Base-by-base conservation (phyloP, 2,113 vertebrate genomes). In the Ascaphus truei region DNA sequence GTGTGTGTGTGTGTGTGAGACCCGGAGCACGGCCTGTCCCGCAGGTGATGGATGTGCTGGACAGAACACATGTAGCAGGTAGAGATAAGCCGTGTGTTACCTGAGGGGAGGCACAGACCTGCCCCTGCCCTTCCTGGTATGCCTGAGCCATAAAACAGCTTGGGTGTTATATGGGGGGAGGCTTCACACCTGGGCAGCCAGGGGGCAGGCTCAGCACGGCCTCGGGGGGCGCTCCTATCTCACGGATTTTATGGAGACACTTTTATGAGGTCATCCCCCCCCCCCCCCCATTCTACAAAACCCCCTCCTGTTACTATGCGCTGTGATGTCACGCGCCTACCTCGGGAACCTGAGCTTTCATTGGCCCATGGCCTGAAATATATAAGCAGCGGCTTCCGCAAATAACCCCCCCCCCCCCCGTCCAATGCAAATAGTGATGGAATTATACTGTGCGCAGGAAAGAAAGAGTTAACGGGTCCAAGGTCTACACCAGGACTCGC, bases 151-250 rank as follows among this genome's bases (percentile, higher is more conserved):
- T 69, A 60, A 69, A 69, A 67, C 15, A 48, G 25, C 36, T 16
- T 68, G 39, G 52, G 39, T 58, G 39, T 5, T 47, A 48, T 10
- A n/a, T n/a, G n/a, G n/a, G 61, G 61, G 61, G 62, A 36, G 10
- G 62, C 23, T 41, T 51, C 56, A 60, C 66, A 69, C 66, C 66
- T 69, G 66, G 43, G 66, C 56, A 60, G 66, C 66, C 66, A 69
- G 37, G 60, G 56, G 66, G 66, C 66, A 60, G n/a, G 9, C 8
- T 50, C 41, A 68, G 43, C 13, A 39, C 7, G 34, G 30, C 31
- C 23, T 47, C 18, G 48, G 18, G 34, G 62, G 36, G 3, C 13
- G 25, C 6, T 68, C 50, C 20, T 47, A 25, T 58, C 30, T 15
- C 29, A 7, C 1, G 36, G 9, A 8, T n/a, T 60, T 69, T 69